Conservation (phyloP, 2,113 vertebrate genomes). For the Hiodon tergisus region DNA sequence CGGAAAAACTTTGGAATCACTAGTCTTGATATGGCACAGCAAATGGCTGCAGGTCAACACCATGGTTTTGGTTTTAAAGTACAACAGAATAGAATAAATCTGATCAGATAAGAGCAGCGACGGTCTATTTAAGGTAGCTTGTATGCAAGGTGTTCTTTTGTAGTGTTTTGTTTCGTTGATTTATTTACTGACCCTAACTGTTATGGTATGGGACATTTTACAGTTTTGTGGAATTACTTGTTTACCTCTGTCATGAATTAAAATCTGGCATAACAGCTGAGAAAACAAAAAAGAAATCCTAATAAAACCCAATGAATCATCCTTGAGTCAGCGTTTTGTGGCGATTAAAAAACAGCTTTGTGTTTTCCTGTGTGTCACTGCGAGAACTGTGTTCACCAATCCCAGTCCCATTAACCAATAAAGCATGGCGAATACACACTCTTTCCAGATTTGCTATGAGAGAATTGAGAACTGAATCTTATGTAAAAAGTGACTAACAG, state of each 20-base stretch:
- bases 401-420: not conserved
- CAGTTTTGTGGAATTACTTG: conserved; percentile 42
- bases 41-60: not conserved
- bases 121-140: conserved; percentile 29
- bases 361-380: not conserved
- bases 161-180: conserved; percentile 44
- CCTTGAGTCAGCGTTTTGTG: not conserved
- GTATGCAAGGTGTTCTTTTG: conserved; percentile 41
- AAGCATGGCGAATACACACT: not conserved
- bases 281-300: conserved; percentile 34
- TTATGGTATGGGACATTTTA: conserved; percentile 42
- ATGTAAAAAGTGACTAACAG: not conserved
- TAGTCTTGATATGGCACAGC: not conserved
- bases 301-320: conserved; percentile 40
- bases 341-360: not conserved
- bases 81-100: not conserved
- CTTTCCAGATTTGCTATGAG: not conserved
- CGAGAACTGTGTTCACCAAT: no score
- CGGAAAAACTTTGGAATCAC: not conserved
- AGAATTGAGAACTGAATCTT: not conserved
- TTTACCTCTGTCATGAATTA: conserved; percentile 50
- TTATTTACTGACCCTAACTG: conserved; percentile 47
- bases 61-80: not conserved
- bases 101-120: conserved; percentile 8
- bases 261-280: conserved; percentile 48